Evolutionary conservation across 2,113 vertebrate species (phyloP).

Genomic region (Lepus americanus): DNA sequence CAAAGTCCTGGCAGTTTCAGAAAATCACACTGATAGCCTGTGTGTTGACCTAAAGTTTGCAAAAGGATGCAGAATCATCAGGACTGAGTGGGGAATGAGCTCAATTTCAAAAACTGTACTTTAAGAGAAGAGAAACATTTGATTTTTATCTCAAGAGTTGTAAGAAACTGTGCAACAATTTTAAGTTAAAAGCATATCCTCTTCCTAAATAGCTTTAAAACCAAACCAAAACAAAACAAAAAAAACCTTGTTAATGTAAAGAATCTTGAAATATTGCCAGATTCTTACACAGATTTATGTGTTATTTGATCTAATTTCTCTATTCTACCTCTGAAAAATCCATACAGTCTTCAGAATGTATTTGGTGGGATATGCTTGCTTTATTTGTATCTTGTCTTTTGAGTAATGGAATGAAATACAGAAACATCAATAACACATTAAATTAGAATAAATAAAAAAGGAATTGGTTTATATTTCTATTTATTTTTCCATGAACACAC

Average conservation of each 20-base stretch:
- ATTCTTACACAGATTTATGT: neutral
- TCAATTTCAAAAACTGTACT: neutral
- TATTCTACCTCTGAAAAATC: neutral
- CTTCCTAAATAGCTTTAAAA: neutral
- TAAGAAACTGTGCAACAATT: neutral
- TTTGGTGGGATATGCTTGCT: neutral
- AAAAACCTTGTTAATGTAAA: neutral
- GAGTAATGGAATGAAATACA: neutral
- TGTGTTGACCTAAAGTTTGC: neutral
- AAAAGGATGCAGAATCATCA: neutral
- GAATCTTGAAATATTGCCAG: neutral
- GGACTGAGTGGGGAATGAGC: neutral
- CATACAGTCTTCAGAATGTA: neutral
- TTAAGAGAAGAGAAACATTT: neutral
- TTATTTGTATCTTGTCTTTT: neutral
- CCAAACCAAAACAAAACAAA: neutral
- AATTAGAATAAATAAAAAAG: neutral
- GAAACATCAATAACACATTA: neutral
- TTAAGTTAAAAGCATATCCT: neutral
- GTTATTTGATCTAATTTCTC: neutral
- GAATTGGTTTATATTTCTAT: neutral
- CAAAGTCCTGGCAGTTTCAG: neutral
- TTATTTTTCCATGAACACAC: neutral
- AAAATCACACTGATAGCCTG: neutral
- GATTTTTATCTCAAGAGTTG: neutral